Evolutionary conservation across 2,113 vertebrate species (phyloP).

Genomic region (Euleptes europaea): DNA sequence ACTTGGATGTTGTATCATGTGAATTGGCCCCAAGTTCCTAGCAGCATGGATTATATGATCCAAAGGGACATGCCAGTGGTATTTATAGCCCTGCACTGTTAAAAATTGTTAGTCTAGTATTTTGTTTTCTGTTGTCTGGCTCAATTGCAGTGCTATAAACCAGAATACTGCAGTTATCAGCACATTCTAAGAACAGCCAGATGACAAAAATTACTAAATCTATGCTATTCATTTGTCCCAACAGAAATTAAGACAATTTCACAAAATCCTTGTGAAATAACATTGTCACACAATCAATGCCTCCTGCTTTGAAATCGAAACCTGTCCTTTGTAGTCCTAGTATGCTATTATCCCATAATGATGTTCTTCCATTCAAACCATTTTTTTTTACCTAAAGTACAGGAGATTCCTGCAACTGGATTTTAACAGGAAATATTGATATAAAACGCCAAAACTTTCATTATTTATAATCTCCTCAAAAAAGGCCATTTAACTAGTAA

Average conservation of each 20-base stretch:
- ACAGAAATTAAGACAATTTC: constrained; percentile 29
- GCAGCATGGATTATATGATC: no score
- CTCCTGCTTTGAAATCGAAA: not conserved
- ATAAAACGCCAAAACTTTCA: not conserved
- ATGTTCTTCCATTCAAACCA: constrained; percentile 26
- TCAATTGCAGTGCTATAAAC: constrained; percentile 1
- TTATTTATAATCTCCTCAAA: constrained; percentile 1
- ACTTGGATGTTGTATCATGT: no score
- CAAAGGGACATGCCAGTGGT: no score
- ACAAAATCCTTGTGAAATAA: not conserved
- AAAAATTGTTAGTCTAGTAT: no score
- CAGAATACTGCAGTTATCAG: constrained; percentile 4
- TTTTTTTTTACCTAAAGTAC: not conserved
- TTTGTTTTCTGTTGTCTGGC: not conserved
- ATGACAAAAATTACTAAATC: constrained; percentile 11
- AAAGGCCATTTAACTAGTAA: not conserved
- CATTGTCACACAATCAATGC: constrained; percentile 7
- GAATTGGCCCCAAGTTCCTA: no score
- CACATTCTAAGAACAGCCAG: constrained; percentile 5
- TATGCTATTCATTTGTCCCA: constrained; percentile 24
- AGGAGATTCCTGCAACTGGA: not conserved
- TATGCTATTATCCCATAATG: constrained; percentile 8
- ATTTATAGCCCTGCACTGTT: no score
- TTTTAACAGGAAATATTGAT: constrained; percentile 39
- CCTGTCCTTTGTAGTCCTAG: constrained; percentile 2